A percentile compares a stretch with the other conserved stretches of the same genome.
Conservation (phyloP, 2,797 vertebrate genomes). For the Peromyscus nudipes region DNA sequence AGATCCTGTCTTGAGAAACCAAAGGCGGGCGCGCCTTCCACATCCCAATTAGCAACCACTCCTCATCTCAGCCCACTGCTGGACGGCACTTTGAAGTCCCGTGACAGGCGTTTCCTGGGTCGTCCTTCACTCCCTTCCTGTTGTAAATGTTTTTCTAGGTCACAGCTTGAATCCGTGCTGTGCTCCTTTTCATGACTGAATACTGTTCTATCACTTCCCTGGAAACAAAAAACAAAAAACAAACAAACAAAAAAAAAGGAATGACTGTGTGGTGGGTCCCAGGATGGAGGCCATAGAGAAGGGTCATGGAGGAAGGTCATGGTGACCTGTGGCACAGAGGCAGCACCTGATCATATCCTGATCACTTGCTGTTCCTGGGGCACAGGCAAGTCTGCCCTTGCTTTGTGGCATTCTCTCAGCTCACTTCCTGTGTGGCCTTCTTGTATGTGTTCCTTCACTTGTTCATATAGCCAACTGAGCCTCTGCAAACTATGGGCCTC, state of each 20-base stretch:
- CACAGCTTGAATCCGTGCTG: background rate
- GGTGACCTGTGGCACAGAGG: background rate
- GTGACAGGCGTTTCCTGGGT: background rate
- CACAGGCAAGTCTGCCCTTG: background rate
- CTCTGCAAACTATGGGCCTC: background rate
- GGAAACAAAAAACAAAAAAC: no score
- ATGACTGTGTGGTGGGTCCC: background rate
- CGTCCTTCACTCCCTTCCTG: background rate
- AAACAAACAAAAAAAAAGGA: no score
- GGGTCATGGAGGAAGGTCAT: background rate
- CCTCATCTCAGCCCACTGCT: background rate
- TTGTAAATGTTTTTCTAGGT: background rate
- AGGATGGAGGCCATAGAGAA: background rate
- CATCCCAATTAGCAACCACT: no score
- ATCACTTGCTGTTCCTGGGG: background rate
- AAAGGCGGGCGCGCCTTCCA: background rate
- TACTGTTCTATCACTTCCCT: background rate
- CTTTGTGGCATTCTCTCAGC: background rate
- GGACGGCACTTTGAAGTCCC: background rate
- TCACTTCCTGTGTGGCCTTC: background rate
- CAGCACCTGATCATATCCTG: background rate
- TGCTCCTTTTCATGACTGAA: background rate
- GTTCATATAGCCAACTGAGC: no score
- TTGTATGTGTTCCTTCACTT: background rate
- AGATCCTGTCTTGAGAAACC: background rate